These are phyloP conservation scores for Isaurus tuberculatus DNA, from an alignment of 92 coral and sea anemone species.

Conservation along the genomic window DNA sequence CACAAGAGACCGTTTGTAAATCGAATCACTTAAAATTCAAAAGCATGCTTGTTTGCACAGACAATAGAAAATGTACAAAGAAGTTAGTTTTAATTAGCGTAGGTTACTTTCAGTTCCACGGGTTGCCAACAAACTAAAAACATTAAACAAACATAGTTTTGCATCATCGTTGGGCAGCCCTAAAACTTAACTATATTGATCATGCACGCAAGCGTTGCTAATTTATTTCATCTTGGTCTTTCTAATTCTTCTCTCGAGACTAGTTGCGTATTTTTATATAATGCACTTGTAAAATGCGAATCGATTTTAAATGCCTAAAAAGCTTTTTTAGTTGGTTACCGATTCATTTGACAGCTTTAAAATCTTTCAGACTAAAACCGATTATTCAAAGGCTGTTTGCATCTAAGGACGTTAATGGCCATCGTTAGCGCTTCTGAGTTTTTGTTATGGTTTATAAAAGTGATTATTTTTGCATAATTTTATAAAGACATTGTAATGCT, in stretches of 20 bases:
- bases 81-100: background rate
- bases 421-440: background rate
- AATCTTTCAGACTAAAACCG: background rate
- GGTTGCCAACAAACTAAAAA: too few relatives aligned
- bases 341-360: background rate
- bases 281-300: too few relatives aligned
- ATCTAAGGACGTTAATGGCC: background rate
- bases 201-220: background rate
- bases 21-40: too few relatives aligned
- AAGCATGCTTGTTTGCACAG: background rate
- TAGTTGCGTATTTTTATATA: too few relatives aligned
- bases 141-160: background rate
- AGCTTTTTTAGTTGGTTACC: background rate
- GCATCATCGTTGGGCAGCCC: background rate
- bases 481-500: background rate
- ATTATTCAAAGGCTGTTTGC: background rate
- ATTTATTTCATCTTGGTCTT: background rate
- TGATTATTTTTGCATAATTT: constrained; percentile 4
- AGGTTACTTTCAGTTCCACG: too few relatives aligned
- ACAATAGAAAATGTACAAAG: background rate
- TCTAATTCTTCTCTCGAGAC: too few relatives aligned
- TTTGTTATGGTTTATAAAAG: background rate
- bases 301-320: background rate
- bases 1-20: too few relatives aligned
- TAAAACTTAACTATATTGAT: background rate